Percentiles rank a stretch among this genome's conserved stretches.
Conservation (phyloP, 2,113 vertebrate species). For the Pelodiscus sinensis region DNA sequence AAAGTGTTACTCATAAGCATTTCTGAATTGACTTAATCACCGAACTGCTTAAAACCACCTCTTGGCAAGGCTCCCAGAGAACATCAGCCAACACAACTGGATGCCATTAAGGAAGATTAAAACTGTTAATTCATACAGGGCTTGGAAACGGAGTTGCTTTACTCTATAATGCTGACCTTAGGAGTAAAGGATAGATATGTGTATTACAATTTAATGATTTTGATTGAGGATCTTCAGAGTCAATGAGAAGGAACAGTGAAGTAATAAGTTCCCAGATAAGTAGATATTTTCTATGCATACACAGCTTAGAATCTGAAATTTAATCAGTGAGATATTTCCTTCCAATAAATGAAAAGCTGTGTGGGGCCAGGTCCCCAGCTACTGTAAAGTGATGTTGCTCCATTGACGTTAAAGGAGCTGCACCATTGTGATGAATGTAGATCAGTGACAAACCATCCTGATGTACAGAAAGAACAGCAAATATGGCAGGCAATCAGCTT, state of each 20-base stretch:
- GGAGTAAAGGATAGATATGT: neutral
- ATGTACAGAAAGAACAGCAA: no score
- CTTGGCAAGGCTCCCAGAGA: slow-evolving; percentile 46
- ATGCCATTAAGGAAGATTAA: slow-evolving; percentile 26
- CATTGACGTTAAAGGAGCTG: slow-evolving; percentile 2
- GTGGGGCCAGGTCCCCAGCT: neutral
- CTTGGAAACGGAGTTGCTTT: neutral
- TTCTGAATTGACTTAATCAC: neutral
- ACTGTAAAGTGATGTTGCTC: neutral
- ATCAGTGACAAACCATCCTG: neutral
- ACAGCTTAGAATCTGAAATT: neutral
- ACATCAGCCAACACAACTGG: neutral
- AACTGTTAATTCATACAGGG: slow-evolving; percentile 2
- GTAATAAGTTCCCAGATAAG: neutral
- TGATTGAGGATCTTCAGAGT: slow-evolving; percentile 3
- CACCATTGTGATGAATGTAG: neutral
- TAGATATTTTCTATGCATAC: neutral
- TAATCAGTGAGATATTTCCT: slow-evolving; percentile 3
- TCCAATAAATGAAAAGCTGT: slow-evolving; percentile 20
- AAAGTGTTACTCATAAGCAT: slow-evolving; percentile 2
- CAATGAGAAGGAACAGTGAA: fast-evolving
- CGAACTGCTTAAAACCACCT: neutral
- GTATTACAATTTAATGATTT: neutral
- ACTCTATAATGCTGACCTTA: neutral
- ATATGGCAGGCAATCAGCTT: no score